phyloP scores from a whole-genome alignment of 2,797 vertebrate genomes.

The Valencia hispanica region DNA sequence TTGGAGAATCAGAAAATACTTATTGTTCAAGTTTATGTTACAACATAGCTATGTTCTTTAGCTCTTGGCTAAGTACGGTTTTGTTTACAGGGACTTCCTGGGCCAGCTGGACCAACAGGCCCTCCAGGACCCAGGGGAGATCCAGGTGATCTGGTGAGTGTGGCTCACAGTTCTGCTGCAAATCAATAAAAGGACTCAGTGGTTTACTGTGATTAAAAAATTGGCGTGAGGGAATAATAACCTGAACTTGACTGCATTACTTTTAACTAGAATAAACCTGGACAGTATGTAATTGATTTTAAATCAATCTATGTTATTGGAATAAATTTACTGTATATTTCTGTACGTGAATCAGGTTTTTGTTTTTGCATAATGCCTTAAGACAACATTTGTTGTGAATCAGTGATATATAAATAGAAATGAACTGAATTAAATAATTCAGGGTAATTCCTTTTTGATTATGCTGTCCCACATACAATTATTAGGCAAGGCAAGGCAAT shows the following conservation, averaged over 20 bases:
- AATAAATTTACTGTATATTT: background rate
- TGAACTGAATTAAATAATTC: no score
- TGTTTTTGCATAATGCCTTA: background rate
- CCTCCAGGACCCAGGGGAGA: slow-evolving; percentile 88
- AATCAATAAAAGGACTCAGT: background rate
- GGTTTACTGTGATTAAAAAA: slow-evolving; percentile 22
- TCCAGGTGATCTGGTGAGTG: slow-evolving; percentile 86
- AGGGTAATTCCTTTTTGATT: no score
- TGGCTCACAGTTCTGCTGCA: slow-evolving; percentile 1
- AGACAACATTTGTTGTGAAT: no score
- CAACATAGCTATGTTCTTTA: background rate
- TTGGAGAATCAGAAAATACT: background rate
- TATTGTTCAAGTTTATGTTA: background rate
- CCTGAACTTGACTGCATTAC: background rate
- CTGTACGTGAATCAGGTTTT: no score
- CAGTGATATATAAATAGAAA: no score
- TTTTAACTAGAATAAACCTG: background rate
- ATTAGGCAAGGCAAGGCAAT: no score
- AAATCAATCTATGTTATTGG: background rate
- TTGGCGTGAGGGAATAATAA: slow-evolving; percentile 17
- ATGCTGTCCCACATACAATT: no score
- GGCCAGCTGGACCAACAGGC: slow-evolving; percentile 84
- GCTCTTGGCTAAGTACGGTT: slow-evolving; percentile 17
- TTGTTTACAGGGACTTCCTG: slow-evolving; percentile 82
- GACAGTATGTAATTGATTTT: background rate